These are phyloP conservation scores for Eleutherodactylus coqui DNA, from an alignment of 2,797 vertebrate species.

Conservation along the genomic window DNA sequence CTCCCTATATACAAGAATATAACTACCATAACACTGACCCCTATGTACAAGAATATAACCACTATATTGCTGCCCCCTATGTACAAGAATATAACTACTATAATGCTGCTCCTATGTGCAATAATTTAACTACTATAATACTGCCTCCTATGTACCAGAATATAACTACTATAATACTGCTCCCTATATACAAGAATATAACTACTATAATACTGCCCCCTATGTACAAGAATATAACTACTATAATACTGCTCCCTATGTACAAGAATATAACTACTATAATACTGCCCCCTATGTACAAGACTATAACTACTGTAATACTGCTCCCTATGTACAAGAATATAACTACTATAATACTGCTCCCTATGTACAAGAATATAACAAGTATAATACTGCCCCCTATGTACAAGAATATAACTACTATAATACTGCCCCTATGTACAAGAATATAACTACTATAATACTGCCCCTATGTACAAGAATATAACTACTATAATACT, in stretches of 20 bases:
- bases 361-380: slow-evolving; percentile 12
- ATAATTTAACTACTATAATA: slow-evolving; percentile 4
- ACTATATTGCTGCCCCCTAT: neutral
- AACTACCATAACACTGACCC: neutral
- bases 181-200: neutral
- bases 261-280: slow-evolving; percentile 20
- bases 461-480: neutral
- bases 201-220: neutral
- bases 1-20: neutral
- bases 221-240: slow-evolving; percentile 9
- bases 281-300: neutral
- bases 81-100: slow-evolving; percentile 9
- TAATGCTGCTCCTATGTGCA: neutral
- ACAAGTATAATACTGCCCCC: neutral
- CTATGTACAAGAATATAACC: slow-evolving; percentile 5
- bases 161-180: neutral
- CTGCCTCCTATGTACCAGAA: neutral
- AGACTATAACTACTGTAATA: neutral
- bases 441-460: slow-evolving; percentile 16
- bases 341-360: slow-evolving; percentile 3
- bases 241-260: slow-evolving; percentile 14
- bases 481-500: slow-evolving; percentile 14
- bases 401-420: neutral
- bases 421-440: neutral
- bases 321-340: neutral